Percentiles rank a stretch among this genome's conserved stretches.
These are phyloP conservation scores for Stichodactyla helianthus DNA, from an alignment of 64 coral and sea anemone species.

Conservation along the genomic window DNA sequence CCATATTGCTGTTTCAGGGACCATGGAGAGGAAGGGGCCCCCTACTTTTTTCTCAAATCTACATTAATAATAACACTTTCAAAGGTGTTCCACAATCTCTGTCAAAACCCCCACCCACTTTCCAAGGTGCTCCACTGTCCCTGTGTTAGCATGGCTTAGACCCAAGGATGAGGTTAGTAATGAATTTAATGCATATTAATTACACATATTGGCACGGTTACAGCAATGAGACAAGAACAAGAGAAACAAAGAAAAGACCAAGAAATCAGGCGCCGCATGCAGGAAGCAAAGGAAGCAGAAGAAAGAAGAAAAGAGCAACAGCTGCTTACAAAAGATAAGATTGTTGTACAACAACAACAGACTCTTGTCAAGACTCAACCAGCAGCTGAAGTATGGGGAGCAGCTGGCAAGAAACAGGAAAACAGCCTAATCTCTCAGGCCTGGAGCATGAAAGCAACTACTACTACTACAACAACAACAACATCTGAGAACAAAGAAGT, in stretches of 20 bases:
- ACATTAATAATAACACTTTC: too few relatives aligned
- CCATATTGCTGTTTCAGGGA: too few relatives aligned
- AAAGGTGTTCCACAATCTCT: too few relatives aligned
- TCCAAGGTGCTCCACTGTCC: too few relatives aligned
- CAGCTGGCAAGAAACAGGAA: neutral
- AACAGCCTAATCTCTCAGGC: neutral
- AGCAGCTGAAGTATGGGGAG: neutral
- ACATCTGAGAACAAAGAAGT: constrained; percentile 11
- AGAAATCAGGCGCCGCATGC: constrained; percentile 62
- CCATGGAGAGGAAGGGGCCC: too few relatives aligned
- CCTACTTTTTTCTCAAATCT: too few relatives aligned
- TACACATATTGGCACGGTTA: neutral
- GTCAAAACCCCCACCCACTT: too few relatives aligned
- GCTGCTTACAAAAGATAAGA: constrained; percentile 73
- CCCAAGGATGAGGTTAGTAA: too few relatives aligned
- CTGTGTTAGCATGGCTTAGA: too few relatives aligned
- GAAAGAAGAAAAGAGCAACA: constrained; percentile 72
- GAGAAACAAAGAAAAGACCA: constrained; percentile 93
- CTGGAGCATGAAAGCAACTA: neutral
- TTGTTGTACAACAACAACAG: constrained; percentile 72
- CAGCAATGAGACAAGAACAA: constrained; percentile 90
- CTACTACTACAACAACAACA: neutral
- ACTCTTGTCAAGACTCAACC: constrained; percentile 31
- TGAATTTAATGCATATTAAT: too few relatives aligned
- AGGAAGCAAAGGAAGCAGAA: constrained; percentile 65